Percentiles rank a stretch among this genome's conserved stretches.
Conservation (phyloP, 92 coral and sea anemone species). For the Parazoanthus swiftii region DNA sequence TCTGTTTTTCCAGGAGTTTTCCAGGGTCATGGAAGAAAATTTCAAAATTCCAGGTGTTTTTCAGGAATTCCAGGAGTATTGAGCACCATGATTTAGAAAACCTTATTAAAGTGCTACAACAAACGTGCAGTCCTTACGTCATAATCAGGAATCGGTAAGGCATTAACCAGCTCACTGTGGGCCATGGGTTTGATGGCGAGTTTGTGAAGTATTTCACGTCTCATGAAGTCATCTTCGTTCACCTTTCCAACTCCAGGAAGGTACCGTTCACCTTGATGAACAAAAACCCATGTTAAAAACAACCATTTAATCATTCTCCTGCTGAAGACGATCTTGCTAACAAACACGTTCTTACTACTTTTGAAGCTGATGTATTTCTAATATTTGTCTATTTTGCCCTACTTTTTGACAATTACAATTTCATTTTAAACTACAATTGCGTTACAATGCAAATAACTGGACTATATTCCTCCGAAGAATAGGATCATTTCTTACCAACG, state of each 20-base stretch:
- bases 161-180: slow-evolving; percentile 90
- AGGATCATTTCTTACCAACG: slow-evolving; percentile 56
- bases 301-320: neutral
- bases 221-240: slow-evolving; percentile 68
- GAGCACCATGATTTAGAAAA: too few species aligned
- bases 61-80: too few species aligned
- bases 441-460: too few species aligned
- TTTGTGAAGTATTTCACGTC: slow-evolving; percentile 89
- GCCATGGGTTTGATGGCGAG: slow-evolving; percentile 87
- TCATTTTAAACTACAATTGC: too few species aligned
- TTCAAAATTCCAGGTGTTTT: too few species aligned
- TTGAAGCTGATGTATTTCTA: too few species aligned
- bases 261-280: slow-evolving; percentile 83
- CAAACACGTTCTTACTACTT: too few species aligned
- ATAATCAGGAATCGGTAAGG: slow-evolving; percentile 68
- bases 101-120: too few species aligned
- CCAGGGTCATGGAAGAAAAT: too few species aligned
- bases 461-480: neutral
- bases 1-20: too few species aligned
- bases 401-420: too few species aligned
- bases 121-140: slow-evolving; percentile 41
- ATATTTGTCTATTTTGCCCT: too few species aligned
- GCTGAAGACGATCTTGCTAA: neutral
- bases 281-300: neutral
- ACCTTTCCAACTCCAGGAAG: slow-evolving; percentile 84